Evolutionary conservation across 1,140 invertebrate genomes (phyloP), one percentile per base, ranked within the genome.

Genomic region (Panagrolaimus sp.): DNA sequence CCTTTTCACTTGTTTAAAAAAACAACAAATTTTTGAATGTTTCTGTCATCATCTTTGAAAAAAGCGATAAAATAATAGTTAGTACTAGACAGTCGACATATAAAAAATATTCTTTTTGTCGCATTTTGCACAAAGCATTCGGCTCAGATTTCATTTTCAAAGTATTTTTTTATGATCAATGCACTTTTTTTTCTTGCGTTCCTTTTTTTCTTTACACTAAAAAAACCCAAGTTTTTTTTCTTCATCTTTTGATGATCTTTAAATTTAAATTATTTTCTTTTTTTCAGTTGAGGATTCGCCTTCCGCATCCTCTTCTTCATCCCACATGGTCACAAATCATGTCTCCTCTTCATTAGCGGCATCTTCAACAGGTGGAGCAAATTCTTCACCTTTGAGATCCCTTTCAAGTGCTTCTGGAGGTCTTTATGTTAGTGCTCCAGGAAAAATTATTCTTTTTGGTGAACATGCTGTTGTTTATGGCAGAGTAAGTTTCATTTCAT

Each of bases 401-500:
- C 74, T 83, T 21, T 82, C 82, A 63, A 82, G 79, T 75, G 79
- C 79, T 48, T 76, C 71, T 38, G 82, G 82, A n/a, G 80, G 80
- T 43, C 74, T 58, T 58, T 58, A 58, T 58, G 28, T 93, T 15
- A 91, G 90, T 46, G 89, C 92, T 32, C 94, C 94, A 1, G 93
- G 93, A 44, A 96, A 96, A 87, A 88, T 96, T 0, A 96, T 97
- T 76, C 85, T 98, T 15, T 90, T 91, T 82, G 95, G 95, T 15
- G 95, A 98, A 85, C 94, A 98, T 85, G 90, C 93, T 0, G 94
- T 97, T 14, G 91, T 97, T 21, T 94, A 94, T 84, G 91, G 91
- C 48, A 94, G 93, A 86, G 90, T 91, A 74, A 74, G 64, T 68
- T 10, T 32, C 68, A 7, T 21, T 21, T 47, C 38, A 44, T 26